These are phyloP conservation scores for Neoscelio sp. DNA, from an alignment of 2,888 invertebrate species.

Conservation along the genomic window DNA sequence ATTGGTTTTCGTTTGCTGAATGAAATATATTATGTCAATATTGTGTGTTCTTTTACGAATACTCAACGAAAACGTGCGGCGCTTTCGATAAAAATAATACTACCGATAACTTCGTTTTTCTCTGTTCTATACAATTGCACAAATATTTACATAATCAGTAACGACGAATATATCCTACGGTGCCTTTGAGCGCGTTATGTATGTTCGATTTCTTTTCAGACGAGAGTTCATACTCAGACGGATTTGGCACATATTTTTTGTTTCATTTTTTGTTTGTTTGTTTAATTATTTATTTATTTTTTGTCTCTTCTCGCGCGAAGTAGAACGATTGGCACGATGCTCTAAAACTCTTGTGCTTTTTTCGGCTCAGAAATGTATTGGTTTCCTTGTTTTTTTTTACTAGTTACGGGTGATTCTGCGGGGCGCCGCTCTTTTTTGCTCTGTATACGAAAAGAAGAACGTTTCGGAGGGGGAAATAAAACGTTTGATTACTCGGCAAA, in stretches of 20 bases:
- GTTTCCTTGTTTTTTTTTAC: conserved; percentile 9
- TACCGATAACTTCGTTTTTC: conserved; percentile 71
- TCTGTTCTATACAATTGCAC: conserved; percentile 82
- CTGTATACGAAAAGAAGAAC: too few relatives aligned
- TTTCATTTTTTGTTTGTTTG: neutral
- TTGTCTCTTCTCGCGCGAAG: conserved; percentile 60
- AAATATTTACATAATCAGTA: conserved; percentile 82
- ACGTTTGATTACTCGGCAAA: too few relatives aligned
- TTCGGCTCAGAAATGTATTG: conserved; percentile 34
- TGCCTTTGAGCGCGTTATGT: conserved; percentile 78
- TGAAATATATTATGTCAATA: neutral
- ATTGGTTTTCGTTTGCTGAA: too few relatives aligned
- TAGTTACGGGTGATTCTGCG: too few relatives aligned
- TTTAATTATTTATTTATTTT: too few relatives aligned
- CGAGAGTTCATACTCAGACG: conserved; percentile 70
- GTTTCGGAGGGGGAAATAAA: too few relatives aligned
- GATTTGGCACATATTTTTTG: conserved; percentile 78
- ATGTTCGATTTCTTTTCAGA: conserved; percentile 69
- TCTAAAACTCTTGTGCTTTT: conserved; percentile 66
- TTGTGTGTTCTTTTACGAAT: neutral
- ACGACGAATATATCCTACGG: conserved; percentile 77
- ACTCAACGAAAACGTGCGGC: conserved; percentile 21
- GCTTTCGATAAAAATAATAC: conserved; percentile 69
- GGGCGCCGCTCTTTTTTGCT: too few relatives aligned
- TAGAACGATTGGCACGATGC: conserved; percentile 68